Evolutionary conservation across 1,140 invertebrate genomes (phyloP).

Genomic region (Drosophila seguyi): DNA sequence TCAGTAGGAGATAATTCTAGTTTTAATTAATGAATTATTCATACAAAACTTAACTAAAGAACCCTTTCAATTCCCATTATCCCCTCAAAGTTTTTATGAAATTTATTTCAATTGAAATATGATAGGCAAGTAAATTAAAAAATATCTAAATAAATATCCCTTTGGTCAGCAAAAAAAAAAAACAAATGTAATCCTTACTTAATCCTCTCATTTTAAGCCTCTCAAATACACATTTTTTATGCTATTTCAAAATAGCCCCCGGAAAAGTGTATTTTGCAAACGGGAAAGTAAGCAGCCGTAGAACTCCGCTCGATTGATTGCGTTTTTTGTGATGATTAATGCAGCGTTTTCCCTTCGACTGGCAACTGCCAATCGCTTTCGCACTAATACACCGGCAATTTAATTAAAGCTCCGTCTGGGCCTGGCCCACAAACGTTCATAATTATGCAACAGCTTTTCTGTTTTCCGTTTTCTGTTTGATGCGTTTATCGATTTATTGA

Average conservation of each 20-base stretch:
- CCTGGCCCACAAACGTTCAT: slow-evolving; percentile 54
- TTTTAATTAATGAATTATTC: background rate
- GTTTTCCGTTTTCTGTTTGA: slow-evolving; percentile 65
- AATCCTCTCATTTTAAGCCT: background rate
- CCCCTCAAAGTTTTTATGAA: background rate
- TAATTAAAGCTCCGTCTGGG: slow-evolving; percentile 66
- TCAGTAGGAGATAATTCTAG: background rate
- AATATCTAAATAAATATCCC: background rate
- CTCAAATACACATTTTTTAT: background rate
- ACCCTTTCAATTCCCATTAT: background rate
- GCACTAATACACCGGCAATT: slow-evolving; percentile 64
- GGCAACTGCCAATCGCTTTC: slow-evolving; percentile 38
- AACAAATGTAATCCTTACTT: slow-evolving; percentile 7
- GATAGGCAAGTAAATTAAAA: background rate
- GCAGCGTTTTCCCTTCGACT: slow-evolving; percentile 30
- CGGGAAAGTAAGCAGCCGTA: slow-evolving; percentile 25
- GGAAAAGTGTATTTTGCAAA: slow-evolving; percentile 26
- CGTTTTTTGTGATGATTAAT: slow-evolving; percentile 73
- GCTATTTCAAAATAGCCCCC: slow-evolving; percentile 10
- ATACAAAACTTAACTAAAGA: background rate
- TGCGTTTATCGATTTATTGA: slow-evolving; percentile 82
- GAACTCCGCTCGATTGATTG: slow-evolving; percentile 70
- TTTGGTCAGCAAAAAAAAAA: slow-evolving; percentile 9
- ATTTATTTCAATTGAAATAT: background rate
- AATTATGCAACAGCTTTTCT: slow-evolving; percentile 80